Percentiles rank a stretch among this genome's conserved stretches.
Conservation (phyloP, 2,797 vertebrate genomes). For the Oophaga sylvatica region DNA sequence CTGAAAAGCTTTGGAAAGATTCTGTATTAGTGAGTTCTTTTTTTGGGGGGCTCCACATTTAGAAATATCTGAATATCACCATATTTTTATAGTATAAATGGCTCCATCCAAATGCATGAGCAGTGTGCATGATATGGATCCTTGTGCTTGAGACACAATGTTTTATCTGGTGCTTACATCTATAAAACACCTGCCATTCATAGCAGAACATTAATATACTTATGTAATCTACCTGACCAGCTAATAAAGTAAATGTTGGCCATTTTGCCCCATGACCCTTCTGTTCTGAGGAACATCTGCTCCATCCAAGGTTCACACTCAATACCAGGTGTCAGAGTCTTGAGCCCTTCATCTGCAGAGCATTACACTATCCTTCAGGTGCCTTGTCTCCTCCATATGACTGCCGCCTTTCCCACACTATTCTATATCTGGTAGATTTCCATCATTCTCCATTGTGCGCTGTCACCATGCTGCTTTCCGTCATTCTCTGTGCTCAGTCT, state of each 20-base stretch:
- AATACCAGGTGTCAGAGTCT: background rate
- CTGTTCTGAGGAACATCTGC: slow-evolving; percentile 1
- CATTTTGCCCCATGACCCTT: background rate
- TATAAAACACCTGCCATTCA: background rate
- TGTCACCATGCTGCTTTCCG: background rate
- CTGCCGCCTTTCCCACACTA: background rate
- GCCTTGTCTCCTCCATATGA: background rate
- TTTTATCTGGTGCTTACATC: background rate
- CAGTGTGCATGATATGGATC: background rate
- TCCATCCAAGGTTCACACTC: background rate
- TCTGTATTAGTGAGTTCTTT: no score
- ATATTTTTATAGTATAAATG: background rate
- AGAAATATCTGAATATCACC: background rate
- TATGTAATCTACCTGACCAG: background rate
- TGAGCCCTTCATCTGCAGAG: background rate
- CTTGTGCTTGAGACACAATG: background rate
- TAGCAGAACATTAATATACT: background rate
- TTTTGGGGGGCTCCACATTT: no score
- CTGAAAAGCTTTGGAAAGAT: no score
- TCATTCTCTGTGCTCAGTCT: background rate
- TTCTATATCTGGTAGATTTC: background rate
- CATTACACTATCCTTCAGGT: background rate
- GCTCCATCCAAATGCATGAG: background rate
- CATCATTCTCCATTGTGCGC: background rate
- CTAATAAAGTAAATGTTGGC: background rate